phyloP scores from a whole-genome alignment of 2,888 invertebrate genomes.

The Rhamnusium bicolor region DNA sequence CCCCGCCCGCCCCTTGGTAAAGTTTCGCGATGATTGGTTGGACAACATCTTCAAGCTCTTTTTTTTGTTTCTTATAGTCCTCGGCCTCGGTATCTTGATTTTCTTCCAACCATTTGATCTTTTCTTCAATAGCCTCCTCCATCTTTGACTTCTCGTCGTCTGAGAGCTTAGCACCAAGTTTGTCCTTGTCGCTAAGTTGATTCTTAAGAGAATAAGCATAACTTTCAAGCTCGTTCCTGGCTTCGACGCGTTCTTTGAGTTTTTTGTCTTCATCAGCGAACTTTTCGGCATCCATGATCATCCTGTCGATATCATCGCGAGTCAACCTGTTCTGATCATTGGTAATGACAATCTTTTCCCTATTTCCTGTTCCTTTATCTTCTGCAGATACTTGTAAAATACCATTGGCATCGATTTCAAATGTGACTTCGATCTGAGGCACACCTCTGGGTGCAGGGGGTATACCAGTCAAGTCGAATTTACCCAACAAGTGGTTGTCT shows the following conservation, averaged over 20 bases:
- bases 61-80: conserved; percentile 95
- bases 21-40: conserved; percentile 98
- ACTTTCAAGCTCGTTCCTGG: conserved; percentile 96
- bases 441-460: conserved; percentile 95
- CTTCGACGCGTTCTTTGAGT: conserved; percentile 94
- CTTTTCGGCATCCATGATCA: conserved; percentile 99
- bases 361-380: conserved; percentile 99
- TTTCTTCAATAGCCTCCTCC: conserved; percentile 96
- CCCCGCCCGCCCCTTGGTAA: conserved; percentile 90
- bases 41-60: conserved; percentile 93
- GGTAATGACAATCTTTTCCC: conserved; percentile 98
- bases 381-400: conserved; percentile 97
- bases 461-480: conserved; percentile 97
- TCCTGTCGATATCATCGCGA: conserved; percentile 98
- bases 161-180: conserved; percentile 84
- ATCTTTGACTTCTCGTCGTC: conserved; percentile 95
- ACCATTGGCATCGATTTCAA: conserved; percentile 96
- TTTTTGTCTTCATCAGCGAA: conserved; percentile 99
- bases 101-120: conserved; percentile 98
- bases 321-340: conserved; percentile 97
- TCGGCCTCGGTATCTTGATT: conserved; percentile 94
- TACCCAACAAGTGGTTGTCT: conserved; percentile 98
- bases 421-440: conserved; percentile 95
- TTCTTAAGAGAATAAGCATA: conserved; percentile 98
- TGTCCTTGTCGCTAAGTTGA: conserved; percentile 94